phyloP scores from a whole-genome alignment of 2,888 invertebrate genomes.

The Zaprionus bogoriensis region DNA sequence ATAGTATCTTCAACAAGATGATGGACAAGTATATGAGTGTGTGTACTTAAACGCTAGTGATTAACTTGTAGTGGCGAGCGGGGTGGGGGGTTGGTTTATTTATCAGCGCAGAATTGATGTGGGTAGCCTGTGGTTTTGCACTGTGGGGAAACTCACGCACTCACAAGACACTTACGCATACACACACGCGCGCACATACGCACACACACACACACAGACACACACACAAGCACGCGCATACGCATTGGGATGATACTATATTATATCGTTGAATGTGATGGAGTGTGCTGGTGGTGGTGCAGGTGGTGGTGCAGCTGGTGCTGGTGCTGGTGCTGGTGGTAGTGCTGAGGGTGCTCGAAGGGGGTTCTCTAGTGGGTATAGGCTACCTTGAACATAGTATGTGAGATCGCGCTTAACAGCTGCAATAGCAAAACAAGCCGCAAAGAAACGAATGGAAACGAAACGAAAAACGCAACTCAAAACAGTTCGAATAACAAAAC shows the following conservation, averaged over 20 bases:
- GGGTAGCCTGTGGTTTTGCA: too few relatives aligned
- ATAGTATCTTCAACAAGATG: conserved; percentile 67
- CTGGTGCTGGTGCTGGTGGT: conserved; percentile 16
- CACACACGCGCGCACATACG: conserved; percentile 10
- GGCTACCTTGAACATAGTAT: too few relatives aligned
- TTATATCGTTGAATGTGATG: neutral
- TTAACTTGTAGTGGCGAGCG: too few relatives aligned
- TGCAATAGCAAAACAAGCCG: conserved; percentile 40
- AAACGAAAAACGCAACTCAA: too few relatives aligned
- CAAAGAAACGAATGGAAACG: conserved; percentile 31
- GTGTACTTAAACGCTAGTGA: conserved; percentile 62
- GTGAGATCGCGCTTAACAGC: conserved; percentile 37
- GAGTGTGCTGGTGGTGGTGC: neutral
- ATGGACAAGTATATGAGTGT: conserved; percentile 59
- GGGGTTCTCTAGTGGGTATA: conserved; percentile 27
- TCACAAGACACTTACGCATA: neutral
- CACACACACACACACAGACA: conserved; percentile 12
- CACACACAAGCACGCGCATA: conserved; percentile 6
- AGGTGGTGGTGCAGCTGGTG: conserved; percentile 32
- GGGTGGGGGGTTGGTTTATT: too few relatives aligned
- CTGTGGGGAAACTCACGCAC: too few relatives aligned
- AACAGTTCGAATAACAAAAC: neutral
- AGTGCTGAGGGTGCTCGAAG: neutral
- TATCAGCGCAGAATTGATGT: too few relatives aligned
- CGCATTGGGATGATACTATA: conserved; percentile 20